phyloP scores from a whole-genome alignment of 1,140 invertebrate genomes.

The Cepaea nemoralis region DNA sequence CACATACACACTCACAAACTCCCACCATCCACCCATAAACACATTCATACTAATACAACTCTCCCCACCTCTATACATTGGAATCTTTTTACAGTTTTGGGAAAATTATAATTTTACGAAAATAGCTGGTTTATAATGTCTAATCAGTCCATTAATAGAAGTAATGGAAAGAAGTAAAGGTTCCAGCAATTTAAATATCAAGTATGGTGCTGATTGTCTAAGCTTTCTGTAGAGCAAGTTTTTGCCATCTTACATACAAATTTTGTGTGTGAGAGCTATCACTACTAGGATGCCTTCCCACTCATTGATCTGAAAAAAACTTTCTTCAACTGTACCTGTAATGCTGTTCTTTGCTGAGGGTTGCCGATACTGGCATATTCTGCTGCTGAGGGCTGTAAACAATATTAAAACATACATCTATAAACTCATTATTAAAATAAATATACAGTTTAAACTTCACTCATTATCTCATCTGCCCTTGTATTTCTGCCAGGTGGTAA shows the following conservation, averaged over 20 bases:
- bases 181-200: too few species aligned
- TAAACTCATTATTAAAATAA: background rate
- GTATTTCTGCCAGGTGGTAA: background rate
- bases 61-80: too few species aligned
- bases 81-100: too few species aligned
- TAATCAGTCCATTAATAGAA: too few species aligned
- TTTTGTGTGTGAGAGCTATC: background rate
- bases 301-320: background rate
- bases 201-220: too few species aligned
- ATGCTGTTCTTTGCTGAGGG: slow-evolving; percentile 80
- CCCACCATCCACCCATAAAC: too few species aligned
- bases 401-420: slow-evolving; percentile 10
- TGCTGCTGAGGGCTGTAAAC: slow-evolving; percentile 22
- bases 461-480: background rate
- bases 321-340: slow-evolving; percentile 72
- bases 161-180: too few species aligned
- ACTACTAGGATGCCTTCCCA: background rate
- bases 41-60: too few species aligned
- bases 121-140: too few species aligned
- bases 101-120: too few species aligned
- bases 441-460: background rate
- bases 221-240: too few species aligned
- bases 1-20: too few species aligned
- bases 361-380: slow-evolving; percentile 40
- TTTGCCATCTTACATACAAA: background rate